phyloP scores from a whole-genome alignment of 2,888 invertebrate genomes.

The Yponomeuta cagnagella region DNA sequence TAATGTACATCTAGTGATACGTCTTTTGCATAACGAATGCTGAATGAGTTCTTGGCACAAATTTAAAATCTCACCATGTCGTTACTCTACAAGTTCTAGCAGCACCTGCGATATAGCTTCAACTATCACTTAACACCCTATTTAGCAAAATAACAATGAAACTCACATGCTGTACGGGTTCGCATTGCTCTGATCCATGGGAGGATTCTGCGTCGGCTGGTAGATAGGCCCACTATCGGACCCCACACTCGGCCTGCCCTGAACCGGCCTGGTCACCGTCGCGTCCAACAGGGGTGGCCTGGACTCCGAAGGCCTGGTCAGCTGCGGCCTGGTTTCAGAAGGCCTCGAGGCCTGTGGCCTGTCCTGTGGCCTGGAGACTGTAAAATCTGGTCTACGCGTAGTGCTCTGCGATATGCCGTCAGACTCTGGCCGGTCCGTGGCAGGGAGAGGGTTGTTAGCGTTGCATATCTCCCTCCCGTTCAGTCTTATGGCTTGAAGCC shows the following conservation, averaged over 20 bases:
- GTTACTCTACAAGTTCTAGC: too few species aligned
- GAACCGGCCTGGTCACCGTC: constrained; percentile 41
- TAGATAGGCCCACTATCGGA: constrained; percentile 47
- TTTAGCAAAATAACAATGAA: not conserved
- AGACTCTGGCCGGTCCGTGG: constrained; percentile 34
- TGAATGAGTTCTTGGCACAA: too few species aligned
- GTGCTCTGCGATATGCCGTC: constrained; percentile 1
- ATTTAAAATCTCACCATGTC: too few species aligned
- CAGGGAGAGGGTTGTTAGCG: constrained; percentile 47
- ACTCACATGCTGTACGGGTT: constrained; percentile 58
- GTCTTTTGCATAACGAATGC: too few species aligned
- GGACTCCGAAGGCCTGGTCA: constrained; percentile 20
- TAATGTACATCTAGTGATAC: too few species aligned
- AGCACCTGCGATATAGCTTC: too few species aligned
- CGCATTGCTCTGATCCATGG: constrained; percentile 32
- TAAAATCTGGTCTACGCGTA: not conserved
- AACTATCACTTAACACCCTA: too few species aligned
- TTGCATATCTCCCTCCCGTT: constrained; percentile 78
- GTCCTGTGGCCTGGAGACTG: constrained; percentile 18
- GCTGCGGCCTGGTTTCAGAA: constrained; percentile 18
- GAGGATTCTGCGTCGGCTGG: constrained; percentile 38
- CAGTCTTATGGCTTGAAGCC: constrained; percentile 63
- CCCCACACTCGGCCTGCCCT: constrained; percentile 28
- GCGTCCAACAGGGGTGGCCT: constrained; percentile 39
- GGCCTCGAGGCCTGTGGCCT: constrained; percentile 17